These are phyloP conservation scores for Luffia ferchaultella DNA, from an alignment of 2,888 invertebrate genomes.

Conservation along the genomic window DNA sequence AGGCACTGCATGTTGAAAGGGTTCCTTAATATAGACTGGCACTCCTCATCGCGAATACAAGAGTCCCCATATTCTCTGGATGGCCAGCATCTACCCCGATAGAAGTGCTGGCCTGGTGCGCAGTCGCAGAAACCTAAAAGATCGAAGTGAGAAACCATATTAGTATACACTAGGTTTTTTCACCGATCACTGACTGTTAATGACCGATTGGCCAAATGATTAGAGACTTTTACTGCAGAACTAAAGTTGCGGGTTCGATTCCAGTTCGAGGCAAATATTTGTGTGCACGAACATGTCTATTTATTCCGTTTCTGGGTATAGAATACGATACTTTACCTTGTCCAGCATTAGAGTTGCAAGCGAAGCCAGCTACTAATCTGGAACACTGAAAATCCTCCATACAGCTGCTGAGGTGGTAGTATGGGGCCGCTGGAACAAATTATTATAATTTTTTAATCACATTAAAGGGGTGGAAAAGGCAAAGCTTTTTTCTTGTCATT, in stretches of 20 bases:
- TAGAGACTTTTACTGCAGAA: too few species aligned
- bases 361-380: slow-evolving; percentile 30
- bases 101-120: slow-evolving; percentile 33
- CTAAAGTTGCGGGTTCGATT: too few species aligned
- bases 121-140: slow-evolving; percentile 36
- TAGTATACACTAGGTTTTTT: too few species aligned
- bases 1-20: slow-evolving; percentile 35
- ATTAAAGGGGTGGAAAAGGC: too few species aligned
- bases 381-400: slow-evolving; percentile 41
- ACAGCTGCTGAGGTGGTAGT: slow-evolving; percentile 31
- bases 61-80: slow-evolving; percentile 22
- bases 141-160: slow-evolving; percentile 5
- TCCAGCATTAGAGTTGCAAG: slow-evolving; percentile 23
- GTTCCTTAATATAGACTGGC: slow-evolving; percentile 26
- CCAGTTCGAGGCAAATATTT: too few species aligned
- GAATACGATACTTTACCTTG: too few species aligned
- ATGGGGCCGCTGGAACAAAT: slow-evolving; percentile 38
- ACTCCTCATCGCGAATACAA: slow-evolving; percentile 36
- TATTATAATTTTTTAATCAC: too few species aligned
- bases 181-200: too few species aligned
- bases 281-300: too few species aligned
- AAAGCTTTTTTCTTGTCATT: too few species aligned
- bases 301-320: too few species aligned
- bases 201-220: too few species aligned
- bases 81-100: slow-evolving; percentile 45